phyloP scores from a whole-genome alignment of 2,797 vertebrate species.

The Cossypha caffra region DNA sequence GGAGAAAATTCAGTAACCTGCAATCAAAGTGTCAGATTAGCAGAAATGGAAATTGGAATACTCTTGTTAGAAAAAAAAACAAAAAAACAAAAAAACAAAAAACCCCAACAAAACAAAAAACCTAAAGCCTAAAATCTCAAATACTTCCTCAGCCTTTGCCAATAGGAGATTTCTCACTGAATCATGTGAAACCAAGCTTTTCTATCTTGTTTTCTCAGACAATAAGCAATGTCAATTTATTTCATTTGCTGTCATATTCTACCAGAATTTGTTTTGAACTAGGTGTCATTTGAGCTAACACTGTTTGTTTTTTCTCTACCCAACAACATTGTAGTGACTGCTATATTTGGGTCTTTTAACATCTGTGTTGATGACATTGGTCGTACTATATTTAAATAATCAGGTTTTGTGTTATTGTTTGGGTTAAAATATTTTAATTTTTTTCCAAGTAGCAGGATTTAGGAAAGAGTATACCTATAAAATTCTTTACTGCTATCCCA shows the following conservation, averaged over 20 bases:
- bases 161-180: background rate
- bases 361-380: accelerated
- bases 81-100: no score
- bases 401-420: background rate
- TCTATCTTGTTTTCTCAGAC: background rate
- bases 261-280: background rate
- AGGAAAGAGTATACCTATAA: background rate
- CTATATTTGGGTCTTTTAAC: background rate
- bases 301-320: background rate
- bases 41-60: background rate
- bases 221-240: background rate
- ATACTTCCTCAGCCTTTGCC: background rate
- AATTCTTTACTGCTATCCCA: background rate
- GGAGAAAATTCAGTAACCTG: background rate
- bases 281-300: background rate
- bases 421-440: background rate
- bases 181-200: background rate
- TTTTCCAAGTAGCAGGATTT: background rate
- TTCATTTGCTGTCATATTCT: background rate
- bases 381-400: background rate
- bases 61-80: background rate
- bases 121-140: background rate
- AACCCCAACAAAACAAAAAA: background rate
- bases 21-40: background rate
- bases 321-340: background rate